A percentile compares a stretch with the other conserved stretches of the same genome.
These are phyloP conservation scores for Nomada goodeniana DNA, from an alignment of 2,888 invertebrate genomes.

Conservation along the genomic window DNA sequence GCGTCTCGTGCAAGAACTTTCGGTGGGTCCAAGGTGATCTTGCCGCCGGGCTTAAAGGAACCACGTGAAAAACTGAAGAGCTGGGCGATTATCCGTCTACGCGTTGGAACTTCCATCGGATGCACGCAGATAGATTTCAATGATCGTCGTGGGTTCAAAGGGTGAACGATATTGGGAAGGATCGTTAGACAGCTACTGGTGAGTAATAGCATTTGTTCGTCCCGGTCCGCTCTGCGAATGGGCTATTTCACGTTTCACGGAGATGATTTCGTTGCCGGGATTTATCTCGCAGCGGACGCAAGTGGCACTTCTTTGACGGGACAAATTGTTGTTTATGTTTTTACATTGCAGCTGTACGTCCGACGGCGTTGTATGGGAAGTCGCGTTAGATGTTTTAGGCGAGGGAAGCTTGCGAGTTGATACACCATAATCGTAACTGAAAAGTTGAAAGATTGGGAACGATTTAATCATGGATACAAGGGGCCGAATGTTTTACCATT, in stretches of 20 bases:
- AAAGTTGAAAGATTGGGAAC: not conserved
- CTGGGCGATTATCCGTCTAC: conserved; percentile 41
- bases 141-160: conserved; percentile 2
- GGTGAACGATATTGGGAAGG: not conserved
- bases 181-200: conserved; percentile 15
- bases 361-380: too few species aligned
- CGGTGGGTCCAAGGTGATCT: conserved; percentile 16
- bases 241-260: conserved; percentile 2
- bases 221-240: not conserved
- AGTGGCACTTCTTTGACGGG: not conserved
- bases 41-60: conserved; percentile 34
- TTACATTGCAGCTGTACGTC: not conserved
- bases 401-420: too few species aligned
- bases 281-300: not conserved
- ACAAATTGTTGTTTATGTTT: not conserved
- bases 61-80: conserved; percentile 22
- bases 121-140: not conserved
- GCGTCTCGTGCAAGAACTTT: conserved; percentile 5
- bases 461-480: too few species aligned
- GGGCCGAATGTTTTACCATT: too few species aligned
- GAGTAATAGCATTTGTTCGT: conserved; percentile 1
- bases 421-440: too few species aligned
- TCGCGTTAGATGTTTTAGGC: not conserved
- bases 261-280: not conserved
- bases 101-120: conserved; percentile 15